phyloP scores from a whole-genome alignment of 2,797 vertebrate species.

The Eptatretus atami region DNA sequence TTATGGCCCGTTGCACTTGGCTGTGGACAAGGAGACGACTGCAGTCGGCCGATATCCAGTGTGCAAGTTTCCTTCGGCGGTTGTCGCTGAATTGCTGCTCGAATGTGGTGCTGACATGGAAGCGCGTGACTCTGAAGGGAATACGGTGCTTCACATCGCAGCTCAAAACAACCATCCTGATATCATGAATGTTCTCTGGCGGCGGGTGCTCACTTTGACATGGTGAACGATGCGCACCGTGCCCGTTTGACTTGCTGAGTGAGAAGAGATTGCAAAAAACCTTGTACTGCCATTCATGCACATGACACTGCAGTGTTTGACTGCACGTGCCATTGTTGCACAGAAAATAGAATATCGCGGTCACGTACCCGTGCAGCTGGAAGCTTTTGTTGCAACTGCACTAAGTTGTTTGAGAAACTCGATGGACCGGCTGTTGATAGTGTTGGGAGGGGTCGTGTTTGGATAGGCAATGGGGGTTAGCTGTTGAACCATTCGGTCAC shows the following conservation, averaged over 20 bases:
- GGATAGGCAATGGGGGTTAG: no score
- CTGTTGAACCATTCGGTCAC: no score
- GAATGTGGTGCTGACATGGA: slow-evolving; percentile 84
- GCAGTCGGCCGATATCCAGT: slow-evolving; percentile 89
- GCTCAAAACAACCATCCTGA: slow-evolving; percentile 83
- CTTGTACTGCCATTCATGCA: slow-evolving; percentile 93
- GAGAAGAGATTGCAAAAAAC: slow-evolving; percentile 86
- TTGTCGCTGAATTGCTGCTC: slow-evolving; percentile 58
- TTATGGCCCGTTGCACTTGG: slow-evolving; percentile 77
- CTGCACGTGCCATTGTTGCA: slow-evolving; percentile 61
- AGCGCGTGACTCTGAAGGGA: slow-evolving; percentile 58
- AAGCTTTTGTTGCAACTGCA: slow-evolving; percentile 79
- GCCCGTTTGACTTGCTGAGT: slow-evolving; percentile 70
- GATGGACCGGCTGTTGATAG: background rate
- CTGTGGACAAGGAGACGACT: slow-evolving; percentile 76
- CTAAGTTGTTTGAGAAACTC: background rate
- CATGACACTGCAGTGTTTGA: slow-evolving; percentile 85
- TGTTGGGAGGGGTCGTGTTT: no score
- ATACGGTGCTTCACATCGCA: slow-evolving; percentile 76
- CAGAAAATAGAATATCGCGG: slow-evolving; percentile 45
- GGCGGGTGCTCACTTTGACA: slow-evolving; percentile 78
- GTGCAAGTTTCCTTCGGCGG: slow-evolving; percentile 86
- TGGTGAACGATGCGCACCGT: slow-evolving; percentile 61
- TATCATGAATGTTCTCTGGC: slow-evolving; percentile 96
- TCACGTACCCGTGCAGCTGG: slow-evolving; percentile 72